Evolutionary conservation across 1,140 invertebrate genomes (phyloP), one percentile per base, ranked within the genome.

Genomic region (Formica selysi): DNA sequence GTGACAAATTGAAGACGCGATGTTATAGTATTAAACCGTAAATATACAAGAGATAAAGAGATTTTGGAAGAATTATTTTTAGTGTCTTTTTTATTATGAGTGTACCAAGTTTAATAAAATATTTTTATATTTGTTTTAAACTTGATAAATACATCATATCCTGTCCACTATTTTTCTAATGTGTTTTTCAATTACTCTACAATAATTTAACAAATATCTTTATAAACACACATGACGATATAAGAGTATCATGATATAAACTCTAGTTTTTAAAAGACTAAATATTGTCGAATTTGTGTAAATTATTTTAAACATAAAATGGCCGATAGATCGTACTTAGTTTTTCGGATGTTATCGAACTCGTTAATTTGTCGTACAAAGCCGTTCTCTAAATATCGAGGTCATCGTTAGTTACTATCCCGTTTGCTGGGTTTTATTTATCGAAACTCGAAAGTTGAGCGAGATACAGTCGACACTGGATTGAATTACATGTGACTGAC

Each of bases 401-500:
- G 54, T 70, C 68, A 59, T 22, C 79, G 68, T 83, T 83, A 83
- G 79, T 74, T 83, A 73, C 26, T 29, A 29, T 57, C 26, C 68
- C 36, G 64, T 80, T 59, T 78, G 76, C 19, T 41, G 11, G 38
- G 68, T 81, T 81, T 83, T 83, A 83, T 83, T 83, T 83, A 73
- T 61, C 68, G 54, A 83, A 73, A 74, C 79, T 74, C 79, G 29
- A 48, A 83, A 83, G 79, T 83, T 73, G 68, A 83, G 73, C 79
- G 79, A 83, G 44, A 73, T 68, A 83, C 68, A 73, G 79, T 61
- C 68, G 68, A 83, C 79, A 54, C 73, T 62, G 68, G 51, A 83
- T 83, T 83, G 79, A 83, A 83, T 83, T 83, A 83, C 79, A 83
- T 61, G 79, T 83, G 79, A 83, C 79, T 83, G 79, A 83, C 79